A percentile compares a stretch with the other conserved stretches of the same genome.
These are phyloP conservation scores for Todiramphus chloris DNA, from an alignment of 2,113 vertebrate species.

Conservation along the genomic window DNA sequence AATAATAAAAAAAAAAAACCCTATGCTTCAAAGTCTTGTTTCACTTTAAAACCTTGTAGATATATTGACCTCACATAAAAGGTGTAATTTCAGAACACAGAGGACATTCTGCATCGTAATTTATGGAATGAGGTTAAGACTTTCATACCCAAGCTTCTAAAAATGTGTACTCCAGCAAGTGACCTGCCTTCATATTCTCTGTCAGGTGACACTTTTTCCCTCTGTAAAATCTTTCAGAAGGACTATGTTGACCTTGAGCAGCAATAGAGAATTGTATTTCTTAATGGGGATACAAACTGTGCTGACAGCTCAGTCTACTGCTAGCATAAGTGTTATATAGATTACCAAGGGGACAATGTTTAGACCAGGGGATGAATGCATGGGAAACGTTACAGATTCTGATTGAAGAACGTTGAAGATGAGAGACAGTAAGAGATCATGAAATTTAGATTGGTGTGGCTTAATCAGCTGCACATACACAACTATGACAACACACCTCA, in stretches of 20 bases:
- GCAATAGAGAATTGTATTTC: neutral
- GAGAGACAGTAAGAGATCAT: conserved; percentile 66
- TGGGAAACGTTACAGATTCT: conserved; percentile 6
- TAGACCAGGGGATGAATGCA: conserved; percentile 4
- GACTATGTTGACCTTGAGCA: conserved; percentile 35
- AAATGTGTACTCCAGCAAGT: conserved; percentile 7
- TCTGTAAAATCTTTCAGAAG: conserved; percentile 18
- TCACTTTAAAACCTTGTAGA: neutral
- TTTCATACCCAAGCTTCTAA: neutral
- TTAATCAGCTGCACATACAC: conserved; percentile 32
- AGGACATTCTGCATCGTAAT: neutral
- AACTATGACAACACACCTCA: neutral
- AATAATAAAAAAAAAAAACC: neutral
- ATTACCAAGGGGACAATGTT: conserved; percentile 33
- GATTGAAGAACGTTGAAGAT: conserved; percentile 31
- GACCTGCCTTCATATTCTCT: neutral
- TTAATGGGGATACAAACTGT: neutral
- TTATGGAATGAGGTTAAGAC: conserved; percentile 30
- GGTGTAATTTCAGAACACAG: neutral
- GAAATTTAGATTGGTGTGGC: conserved; percentile 55
- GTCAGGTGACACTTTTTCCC: neutral
- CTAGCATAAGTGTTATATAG: neutral
- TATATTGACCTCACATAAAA: neutral
- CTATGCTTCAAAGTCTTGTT: neutral
- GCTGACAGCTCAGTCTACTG: conserved; percentile 10